Evolutionary conservation across 1,140 invertebrate species (phyloP).

Genomic region (Eciton burchellii): DNA sequence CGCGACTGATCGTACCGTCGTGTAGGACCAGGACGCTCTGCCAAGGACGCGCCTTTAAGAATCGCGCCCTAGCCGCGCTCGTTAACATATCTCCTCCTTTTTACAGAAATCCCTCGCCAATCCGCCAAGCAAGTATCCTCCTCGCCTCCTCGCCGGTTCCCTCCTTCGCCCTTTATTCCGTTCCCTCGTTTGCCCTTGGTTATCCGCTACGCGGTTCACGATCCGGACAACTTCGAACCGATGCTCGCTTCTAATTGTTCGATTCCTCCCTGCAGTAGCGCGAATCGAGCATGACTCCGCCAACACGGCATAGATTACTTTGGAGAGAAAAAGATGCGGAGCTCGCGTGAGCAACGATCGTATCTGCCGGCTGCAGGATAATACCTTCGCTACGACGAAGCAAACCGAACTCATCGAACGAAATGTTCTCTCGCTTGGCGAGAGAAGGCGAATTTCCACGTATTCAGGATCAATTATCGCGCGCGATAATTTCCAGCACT

Average conservation of each 20-base stretch:
- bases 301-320: not conserved
- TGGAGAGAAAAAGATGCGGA: not conserved
- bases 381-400: not conserved
- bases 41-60: not conserved
- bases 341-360: not conserved
- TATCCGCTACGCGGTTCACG: slow-evolving; percentile 22
- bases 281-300: not conserved
- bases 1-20: no score
- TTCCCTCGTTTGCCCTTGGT: slow-evolving; percentile 22
- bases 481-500: slow-evolving; percentile 14
- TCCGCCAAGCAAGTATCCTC: not conserved
- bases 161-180: not conserved
- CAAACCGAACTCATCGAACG: not conserved
- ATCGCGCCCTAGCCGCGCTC: not conserved
- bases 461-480: not conserved
- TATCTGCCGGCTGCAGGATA: not conserved
- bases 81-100: slow-evolving; percentile 7
- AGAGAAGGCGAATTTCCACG: not conserved
- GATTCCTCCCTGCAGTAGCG: slow-evolving; percentile 1
- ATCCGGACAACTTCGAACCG: not conserved
- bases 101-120: not conserved
- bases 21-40: slow-evolving; percentile 14
- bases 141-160: not conserved
- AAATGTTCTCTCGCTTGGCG: no score
- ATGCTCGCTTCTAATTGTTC: not conserved